Base-by-base conservation (phyloP, 2,797 vertebrate genomes). In the Muscicapa comitata region DNA sequence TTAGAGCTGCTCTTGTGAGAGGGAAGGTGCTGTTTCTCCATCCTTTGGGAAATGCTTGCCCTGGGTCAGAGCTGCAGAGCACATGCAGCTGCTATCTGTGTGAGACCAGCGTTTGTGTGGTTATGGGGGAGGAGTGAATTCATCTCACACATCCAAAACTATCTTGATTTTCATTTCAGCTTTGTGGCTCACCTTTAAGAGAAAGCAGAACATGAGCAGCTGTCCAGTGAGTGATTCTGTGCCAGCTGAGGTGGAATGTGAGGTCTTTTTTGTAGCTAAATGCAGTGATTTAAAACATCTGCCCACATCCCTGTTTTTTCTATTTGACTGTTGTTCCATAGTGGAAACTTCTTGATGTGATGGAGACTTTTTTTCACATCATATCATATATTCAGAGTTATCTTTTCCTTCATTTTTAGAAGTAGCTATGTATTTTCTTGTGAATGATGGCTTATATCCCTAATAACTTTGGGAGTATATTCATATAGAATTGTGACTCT, bases 101-200 rank as follows among this genome's bases (percentile, higher is more conserved):
- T 6, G 45, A 82, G 33, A 43, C 40, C 23, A 35, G 25, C 4
- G 1, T 70, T 89, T 57, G 3, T 50, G 43, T 65, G 20, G 4
- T 59, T 53, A 33, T 28, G 29, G 20, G 26, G 76, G 37, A 77
- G 54, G 19, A 84, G 35, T 37, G 84, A 82, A 76, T 94, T 88
- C 1, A 4, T 38, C 72, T 89, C 62, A 26, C 33, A 54, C 42
- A 29, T 85, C 45, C 62, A n/a, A 91, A 94, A 83, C 25, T 5
- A 78, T 51, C 51, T 55, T 86, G 67, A 58, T 72, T 93, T 92
- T 86, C 40, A 19, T 81, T 89, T 88, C 53, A 72, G 66, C 26
- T 92, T 93, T 93, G 93, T 61, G 68, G 71, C 54, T 92, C n/a
- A 73, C 84, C 77, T 91, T 90, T 86, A 95, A 96, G 75, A 71